Evolutionary conservation across 2,888 invertebrate species (phyloP).

Genomic region (Eupeodes luniger): DNA sequence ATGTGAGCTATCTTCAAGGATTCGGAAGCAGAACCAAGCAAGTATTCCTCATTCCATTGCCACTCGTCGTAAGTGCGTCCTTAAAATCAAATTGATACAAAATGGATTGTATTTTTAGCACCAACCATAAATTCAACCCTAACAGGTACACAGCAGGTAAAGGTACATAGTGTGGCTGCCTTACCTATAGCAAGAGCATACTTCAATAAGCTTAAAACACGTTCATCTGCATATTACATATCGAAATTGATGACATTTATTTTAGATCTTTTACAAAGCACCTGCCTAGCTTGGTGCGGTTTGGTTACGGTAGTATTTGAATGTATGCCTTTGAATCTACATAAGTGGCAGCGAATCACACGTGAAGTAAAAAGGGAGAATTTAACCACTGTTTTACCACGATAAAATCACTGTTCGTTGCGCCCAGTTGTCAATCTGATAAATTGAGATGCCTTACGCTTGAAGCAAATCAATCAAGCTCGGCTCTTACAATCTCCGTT

Average conservation of each 20-base stretch:
- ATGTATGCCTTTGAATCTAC: conserved; percentile 12
- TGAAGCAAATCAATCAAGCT: conserved; percentile 67
- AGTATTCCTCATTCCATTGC: conserved; percentile 4
- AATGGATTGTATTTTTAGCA: conserved; percentile 73
- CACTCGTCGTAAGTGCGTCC: conserved; percentile 38
- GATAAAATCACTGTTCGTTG: conserved; percentile 65
- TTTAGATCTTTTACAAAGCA: conserved; percentile 29
- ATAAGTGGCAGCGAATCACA: conserved; percentile 26
- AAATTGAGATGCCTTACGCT: conserved; percentile 66
- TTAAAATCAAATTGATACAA: conserved; percentile 72
- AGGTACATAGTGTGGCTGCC: background rate
- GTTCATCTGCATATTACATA: conserved; percentile 47
- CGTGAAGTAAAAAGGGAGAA: conserved; percentile 47
- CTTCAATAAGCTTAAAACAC: conserved; percentile 36
- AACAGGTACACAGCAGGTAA: conserved; percentile 22
- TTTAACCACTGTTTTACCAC: conserved; percentile 8
- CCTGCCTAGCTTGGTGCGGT: conserved; percentile 2
- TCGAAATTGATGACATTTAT: conserved; percentile 66
- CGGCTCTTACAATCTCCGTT: conserved; percentile 53
- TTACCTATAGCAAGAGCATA: background rate
- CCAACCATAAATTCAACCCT: conserved; percentile 70
- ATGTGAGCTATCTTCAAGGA: conserved; percentile 61
- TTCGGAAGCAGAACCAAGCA: conserved; percentile 35
- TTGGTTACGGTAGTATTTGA: background rate
- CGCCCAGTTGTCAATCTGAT: conserved; percentile 68